A percentile compares a stretch with the other conserved stretches of the same genome.
Evolutionary conservation across 2,888 invertebrate species (phyloP).

Genomic region (Theretra japonica): DNA sequence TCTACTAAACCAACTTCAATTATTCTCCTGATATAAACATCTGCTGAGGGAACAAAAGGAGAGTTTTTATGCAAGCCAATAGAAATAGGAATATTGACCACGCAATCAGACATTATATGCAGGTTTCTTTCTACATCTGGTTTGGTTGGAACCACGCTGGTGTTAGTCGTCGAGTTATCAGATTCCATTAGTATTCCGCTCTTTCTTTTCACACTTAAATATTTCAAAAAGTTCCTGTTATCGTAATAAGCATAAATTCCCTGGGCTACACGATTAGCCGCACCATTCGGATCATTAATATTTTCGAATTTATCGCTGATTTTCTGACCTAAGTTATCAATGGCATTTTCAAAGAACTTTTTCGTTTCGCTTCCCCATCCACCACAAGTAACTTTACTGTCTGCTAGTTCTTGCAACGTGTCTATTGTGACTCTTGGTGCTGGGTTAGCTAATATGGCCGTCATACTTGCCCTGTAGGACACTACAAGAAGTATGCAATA

Average conservation of each 20-base stretch:
- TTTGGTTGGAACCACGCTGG: constrained; percentile 41
- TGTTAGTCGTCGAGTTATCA: constrained; percentile 56
- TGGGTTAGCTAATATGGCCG: constrained; percentile 92
- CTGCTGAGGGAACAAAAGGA: constrained; percentile 88
- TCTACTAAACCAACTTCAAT: constrained; percentile 90
- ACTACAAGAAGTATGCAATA: constrained; percentile 92
- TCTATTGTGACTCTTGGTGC: constrained; percentile 92
- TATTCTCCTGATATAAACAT: constrained; percentile 87
- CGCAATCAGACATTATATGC: constrained; percentile 93
- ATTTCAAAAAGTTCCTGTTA: constrained; percentile 88
- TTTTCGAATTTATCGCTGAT: constrained; percentile 88
- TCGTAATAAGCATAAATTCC: constrained; percentile 93
- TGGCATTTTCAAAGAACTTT: constrained; percentile 88
- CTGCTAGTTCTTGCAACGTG: constrained; percentile 88
- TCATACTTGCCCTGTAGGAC: constrained; percentile 93
- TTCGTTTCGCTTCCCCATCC: constrained; percentile 90
- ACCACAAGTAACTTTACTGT: constrained; percentile 87
- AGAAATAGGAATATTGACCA: constrained; percentile 92
- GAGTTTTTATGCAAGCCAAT: constrained; percentile 93
- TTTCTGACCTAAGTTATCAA: constrained; percentile 87
- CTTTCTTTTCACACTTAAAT: constrained; percentile 86
- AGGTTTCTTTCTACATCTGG: constrained; percentile 79
- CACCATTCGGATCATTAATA: constrained; percentile 85
- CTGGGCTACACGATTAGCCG: constrained; percentile 87
- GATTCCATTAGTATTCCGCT: constrained; percentile 54